phyloP scores from a whole-genome alignment of 2,888 invertebrate genomes.

The Elegia similella region DNA sequence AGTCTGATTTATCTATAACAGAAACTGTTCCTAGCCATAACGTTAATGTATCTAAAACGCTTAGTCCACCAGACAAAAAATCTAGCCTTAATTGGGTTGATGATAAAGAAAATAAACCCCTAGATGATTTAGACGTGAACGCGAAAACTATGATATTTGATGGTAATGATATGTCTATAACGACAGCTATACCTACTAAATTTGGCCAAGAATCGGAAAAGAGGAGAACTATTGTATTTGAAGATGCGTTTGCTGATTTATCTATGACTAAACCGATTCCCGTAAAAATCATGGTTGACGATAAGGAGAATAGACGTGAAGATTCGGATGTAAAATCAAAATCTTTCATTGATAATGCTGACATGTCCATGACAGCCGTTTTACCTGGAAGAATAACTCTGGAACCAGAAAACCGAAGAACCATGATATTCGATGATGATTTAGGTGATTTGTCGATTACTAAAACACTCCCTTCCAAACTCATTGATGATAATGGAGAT shows the following conservation, averaged over 20 bases:
- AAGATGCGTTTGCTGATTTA: constrained; percentile 30
- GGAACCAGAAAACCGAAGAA: constrained; percentile 23
- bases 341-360: background rate
- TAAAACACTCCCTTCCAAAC: constrained; percentile 34
- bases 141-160: constrained; percentile 1
- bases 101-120: constrained; percentile 64
- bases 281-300: constrained; percentile 1
- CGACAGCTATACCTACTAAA: constrained; percentile 16
- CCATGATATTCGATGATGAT: constrained; percentile 31
- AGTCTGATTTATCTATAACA: constrained; percentile 69
- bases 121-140: constrained; percentile 15
- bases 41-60: constrained; percentile 29
- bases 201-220: background rate
- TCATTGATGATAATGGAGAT: background rate
- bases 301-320: background rate
- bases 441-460: constrained; percentile 39
- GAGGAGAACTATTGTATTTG: constrained; percentile 33
- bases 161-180: constrained; percentile 25
- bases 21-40: constrained; percentile 58
- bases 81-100: constrained; percentile 43
- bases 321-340: background rate
- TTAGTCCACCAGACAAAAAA: constrained; percentile 22
- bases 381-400: background rate
- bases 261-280: constrained; percentile 35
- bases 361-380: background rate